phyloP scores from a whole-genome alignment of 2,888 invertebrate species.

The Caenorhabditis sp. region DNA sequence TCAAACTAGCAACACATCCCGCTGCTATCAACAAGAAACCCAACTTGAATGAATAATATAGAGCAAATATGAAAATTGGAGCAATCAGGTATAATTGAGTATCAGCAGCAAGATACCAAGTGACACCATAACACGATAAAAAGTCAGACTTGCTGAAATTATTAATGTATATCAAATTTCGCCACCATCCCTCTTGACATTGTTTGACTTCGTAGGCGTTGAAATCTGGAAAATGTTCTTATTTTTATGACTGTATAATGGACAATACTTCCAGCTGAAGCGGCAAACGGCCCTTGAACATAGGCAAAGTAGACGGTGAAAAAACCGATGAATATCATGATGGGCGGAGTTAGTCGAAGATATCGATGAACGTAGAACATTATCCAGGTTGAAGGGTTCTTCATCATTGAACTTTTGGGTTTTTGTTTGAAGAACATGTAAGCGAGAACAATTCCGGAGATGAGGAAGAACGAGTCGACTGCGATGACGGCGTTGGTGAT shows the following conservation, averaged over 20 bases:
- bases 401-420: conserved; percentile 21
- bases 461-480: conserved; percentile 59
- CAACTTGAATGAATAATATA: conserved; percentile 23
- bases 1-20: conserved; percentile 26
- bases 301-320: conserved; percentile 27
- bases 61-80: conserved; percentile 34
- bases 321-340: conserved; percentile 43
- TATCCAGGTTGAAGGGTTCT: conserved; percentile 46
- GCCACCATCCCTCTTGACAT: conserved; percentile 46
- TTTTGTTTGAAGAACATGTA: conserved; percentile 54
- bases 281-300: conserved; percentile 29
- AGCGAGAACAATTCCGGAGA: conserved; percentile 53
- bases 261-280: neutral
- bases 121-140: conserved; percentile 2
- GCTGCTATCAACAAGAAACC: conserved; percentile 15
- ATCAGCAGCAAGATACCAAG: conserved; percentile 46
- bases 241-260: no score
- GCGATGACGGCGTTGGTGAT: conserved; percentile 47
- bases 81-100: conserved; percentile 42
- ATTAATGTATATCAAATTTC: conserved; percentile 56
- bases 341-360: conserved; percentile 39
- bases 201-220: conserved; percentile 14
- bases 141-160: conserved; percentile 32
- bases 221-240: conserved; percentile 12
- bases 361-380: conserved; percentile 61